Base-by-base conservation (phyloP, 2,888 invertebrate species). In the Dryobotodes eremita region DNA sequence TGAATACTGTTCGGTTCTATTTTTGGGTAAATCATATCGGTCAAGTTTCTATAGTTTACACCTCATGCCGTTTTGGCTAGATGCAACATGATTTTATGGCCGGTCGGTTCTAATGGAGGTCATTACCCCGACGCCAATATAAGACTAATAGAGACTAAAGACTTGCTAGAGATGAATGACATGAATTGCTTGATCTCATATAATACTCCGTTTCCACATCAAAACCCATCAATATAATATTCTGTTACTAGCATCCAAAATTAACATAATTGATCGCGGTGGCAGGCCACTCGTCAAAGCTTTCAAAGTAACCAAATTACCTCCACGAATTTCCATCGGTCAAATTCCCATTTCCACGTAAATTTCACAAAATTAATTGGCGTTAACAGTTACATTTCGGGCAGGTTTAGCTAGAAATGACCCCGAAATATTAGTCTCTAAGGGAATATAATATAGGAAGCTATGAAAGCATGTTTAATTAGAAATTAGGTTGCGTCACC, bases 401-500 rank as follows among this genome's bases (percentile, higher is more conserved):
- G 50, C 61, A 81, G 77, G 72, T 53, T 71, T 66, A 73, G 46
- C 75, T 4, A 70, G 26, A 68, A 61, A 74, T 62, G 81, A 59
- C 36, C 20, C 23, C 13, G 72, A 65, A 79, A 80, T 80, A 68
- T 70, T 72, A 69, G 59, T 75, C 77, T 79, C 77, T 48, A 73
- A 70, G 75, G 86, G 84, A 75, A 79, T 42, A 77, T 46, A 68
- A 36, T 68, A 69, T 57, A 55, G 46, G 55, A 71, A 84, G 66
- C 42, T 61, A 72, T 71, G 59, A 65, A 79, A 78, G 61, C 75
- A 62, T 80, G 72, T 23, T 80, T 59, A 62, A 69, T 42, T 55
- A 61, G 71, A 82, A 86, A 83, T 86, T 76, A 85, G 85, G 82
- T 84, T 82, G 62, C 75, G 83, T 84, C 79, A 71, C 66, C 55